Percentiles rank a stretch among this genome's conserved stretches.
Conservation (phyloP, 2,888 invertebrate genomes). For the Chloroclysta siterata region DNA sequence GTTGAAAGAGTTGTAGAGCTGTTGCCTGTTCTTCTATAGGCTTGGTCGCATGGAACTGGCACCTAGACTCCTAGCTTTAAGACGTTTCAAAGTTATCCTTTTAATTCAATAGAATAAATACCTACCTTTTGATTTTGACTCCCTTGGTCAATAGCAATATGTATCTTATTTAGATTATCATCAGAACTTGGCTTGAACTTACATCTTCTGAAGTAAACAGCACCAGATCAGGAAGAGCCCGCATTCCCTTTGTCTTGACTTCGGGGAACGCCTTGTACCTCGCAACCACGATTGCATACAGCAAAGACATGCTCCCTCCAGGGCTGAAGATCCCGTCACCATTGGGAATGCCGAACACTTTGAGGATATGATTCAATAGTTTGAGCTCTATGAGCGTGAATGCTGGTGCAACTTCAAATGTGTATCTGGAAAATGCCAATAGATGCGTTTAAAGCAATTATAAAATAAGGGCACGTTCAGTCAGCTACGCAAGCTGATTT, state of each 20-base stretch:
- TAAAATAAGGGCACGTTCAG: too few relatives aligned
- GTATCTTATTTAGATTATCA: too few relatives aligned
- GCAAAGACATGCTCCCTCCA: conserved; percentile 92
- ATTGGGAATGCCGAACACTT: conserved; percentile 86
- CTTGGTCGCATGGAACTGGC: too few relatives aligned
- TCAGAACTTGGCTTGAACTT: conserved; percentile 47
- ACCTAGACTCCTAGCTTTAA: too few relatives aligned
- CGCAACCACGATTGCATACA: conserved; percentile 91
- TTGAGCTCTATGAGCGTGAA: conserved; percentile 90
- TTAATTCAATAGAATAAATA: too few relatives aligned
- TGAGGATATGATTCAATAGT: conserved; percentile 84
- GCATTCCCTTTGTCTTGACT: conserved; percentile 88
- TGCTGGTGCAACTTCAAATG: conserved; percentile 92
- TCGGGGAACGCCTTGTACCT: conserved; percentile 88
- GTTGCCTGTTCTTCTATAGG: too few relatives aligned
- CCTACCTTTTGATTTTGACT: too few relatives aligned
- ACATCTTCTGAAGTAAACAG: conserved; percentile 92
- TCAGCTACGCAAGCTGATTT: too few relatives aligned
- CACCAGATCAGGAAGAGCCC: conserved; percentile 86
- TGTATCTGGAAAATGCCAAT: conserved; percentile 84
- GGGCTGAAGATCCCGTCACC: conserved; percentile 92
- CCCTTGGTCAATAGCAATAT: too few relatives aligned
- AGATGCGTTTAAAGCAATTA: not conserved
- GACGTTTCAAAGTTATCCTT: too few relatives aligned
- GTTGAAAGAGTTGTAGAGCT: too few relatives aligned